A percentile compares a stretch with the other conserved stretches of the same genome.
These are phyloP conservation scores for Helicoverpa zea DNA, from an alignment of 1,140 invertebrate species.

Conservation along the genomic window DNA sequence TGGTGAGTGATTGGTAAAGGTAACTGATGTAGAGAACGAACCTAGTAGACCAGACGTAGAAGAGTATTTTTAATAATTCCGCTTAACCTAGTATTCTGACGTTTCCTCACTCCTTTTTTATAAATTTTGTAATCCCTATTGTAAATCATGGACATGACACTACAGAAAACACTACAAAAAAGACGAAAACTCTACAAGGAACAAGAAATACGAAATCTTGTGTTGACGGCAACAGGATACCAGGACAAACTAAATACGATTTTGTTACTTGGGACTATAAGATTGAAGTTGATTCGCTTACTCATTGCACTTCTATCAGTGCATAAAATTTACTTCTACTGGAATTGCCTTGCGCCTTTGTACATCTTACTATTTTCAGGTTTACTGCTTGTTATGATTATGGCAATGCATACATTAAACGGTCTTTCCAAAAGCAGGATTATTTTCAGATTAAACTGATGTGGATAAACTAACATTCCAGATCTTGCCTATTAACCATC, in stretches of 20 bases:
- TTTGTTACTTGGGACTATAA: too few relatives aligned
- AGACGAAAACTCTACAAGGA: not conserved
- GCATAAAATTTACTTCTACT: not conserved
- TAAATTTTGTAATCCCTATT: slow-evolving; percentile 52
- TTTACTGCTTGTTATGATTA: too few relatives aligned
- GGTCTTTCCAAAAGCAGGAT: not conserved
- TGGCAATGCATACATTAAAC: not conserved
- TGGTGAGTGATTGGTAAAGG: slow-evolving; percentile 83
- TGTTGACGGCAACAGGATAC: not conserved
- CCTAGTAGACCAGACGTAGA: slow-evolving; percentile 74
- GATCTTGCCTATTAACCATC: slow-evolving; percentile 2
- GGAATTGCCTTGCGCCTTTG: too few relatives aligned
- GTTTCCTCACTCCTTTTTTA: slow-evolving; percentile 64
- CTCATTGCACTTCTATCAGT: not conserved
- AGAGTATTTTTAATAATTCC: slow-evolving; percentile 69
- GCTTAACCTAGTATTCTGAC: slow-evolving; percentile 71
- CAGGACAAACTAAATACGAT: not conserved
- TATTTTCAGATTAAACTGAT: slow-evolving; percentile 10
- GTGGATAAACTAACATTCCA: not conserved
- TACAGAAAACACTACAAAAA: slow-evolving; percentile 48
- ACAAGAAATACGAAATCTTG: not conserved
- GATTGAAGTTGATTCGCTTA: too few relatives aligned
- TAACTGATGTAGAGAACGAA: slow-evolving; percentile 73
- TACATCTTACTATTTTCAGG: slow-evolving; percentile 2
- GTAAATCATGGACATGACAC: slow-evolving; percentile 53